phyloP scores from a whole-genome alignment of 2,113 vertebrate genomes.

The Gobiocypris rarus region DNA sequence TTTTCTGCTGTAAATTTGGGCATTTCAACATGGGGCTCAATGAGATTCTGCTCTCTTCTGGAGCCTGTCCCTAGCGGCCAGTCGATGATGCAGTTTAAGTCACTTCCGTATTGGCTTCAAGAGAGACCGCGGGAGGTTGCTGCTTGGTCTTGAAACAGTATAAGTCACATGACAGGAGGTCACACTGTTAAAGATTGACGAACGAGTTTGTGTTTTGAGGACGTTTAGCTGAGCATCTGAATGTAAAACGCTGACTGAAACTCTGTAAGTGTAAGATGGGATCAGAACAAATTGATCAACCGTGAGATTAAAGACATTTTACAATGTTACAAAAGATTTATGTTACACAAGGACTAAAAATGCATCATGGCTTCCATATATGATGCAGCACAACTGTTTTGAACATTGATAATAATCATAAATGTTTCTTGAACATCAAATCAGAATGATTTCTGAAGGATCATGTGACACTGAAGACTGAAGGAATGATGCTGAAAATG shows the following conservation, averaged over 20 bases:
- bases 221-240: not conserved
- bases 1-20: too few species aligned
- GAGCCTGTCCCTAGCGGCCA: too few species aligned
- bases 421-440: not conserved
- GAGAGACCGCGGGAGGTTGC: too few species aligned
- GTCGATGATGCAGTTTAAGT: too few species aligned
- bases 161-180: not conserved
- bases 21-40: too few species aligned
- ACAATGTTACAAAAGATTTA: not conserved
- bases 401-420: not conserved
- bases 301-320: not conserved
- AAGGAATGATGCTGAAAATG: not conserved
- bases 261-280: not conserved
- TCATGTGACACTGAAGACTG: not conserved
- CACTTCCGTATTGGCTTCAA: too few species aligned
- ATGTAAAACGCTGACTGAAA: not conserved
- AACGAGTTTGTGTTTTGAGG: not conserved
- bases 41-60: too few species aligned
- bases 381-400: not conserved
- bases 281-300: not conserved
- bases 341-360: too few species aligned
- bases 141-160: too few species aligned
- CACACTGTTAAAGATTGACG: constrained; percentile 17
- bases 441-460: not conserved
- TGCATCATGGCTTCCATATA: too few species aligned